These are phyloP conservation scores for Eilema caniola DNA, from an alignment of 2,888 invertebrate species.

Conservation along the genomic window DNA sequence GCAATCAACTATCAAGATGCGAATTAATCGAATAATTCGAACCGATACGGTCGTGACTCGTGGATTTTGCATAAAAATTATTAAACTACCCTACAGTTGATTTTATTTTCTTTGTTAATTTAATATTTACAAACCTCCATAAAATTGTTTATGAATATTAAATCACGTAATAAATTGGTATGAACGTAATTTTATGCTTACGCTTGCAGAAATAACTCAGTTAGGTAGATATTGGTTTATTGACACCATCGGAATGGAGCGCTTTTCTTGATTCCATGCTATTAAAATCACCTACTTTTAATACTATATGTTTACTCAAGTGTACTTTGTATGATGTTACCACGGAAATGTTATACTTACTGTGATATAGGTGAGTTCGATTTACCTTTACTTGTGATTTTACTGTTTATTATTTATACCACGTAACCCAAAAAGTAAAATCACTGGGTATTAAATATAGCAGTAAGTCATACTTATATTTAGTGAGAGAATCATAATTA, in stretches of 20 bases:
- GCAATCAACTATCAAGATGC: neutral
- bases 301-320: too few species aligned
- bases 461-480: slow-evolving; percentile 23
- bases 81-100: neutral
- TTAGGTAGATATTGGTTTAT: neutral
- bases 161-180: neutral
- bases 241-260: neutral
- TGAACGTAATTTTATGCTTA: neutral
- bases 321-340: too few species aligned
- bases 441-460: slow-evolving; percentile 27
- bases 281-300: neutral
- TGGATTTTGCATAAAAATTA: neutral
- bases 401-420: neutral
- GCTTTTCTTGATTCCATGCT: neutral
- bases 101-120: neutral
- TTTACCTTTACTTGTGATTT: too few species aligned
- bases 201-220: neutral
- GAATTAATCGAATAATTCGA: neutral
- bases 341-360: too few species aligned
- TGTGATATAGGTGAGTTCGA: too few species aligned
- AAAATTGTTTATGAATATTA: neutral
- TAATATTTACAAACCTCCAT: neutral
- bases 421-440: slow-evolving; percentile 3
- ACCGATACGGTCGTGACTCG: neutral
- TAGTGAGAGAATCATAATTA: slow-evolving; percentile 31